A percentile compares a stretch with the other conserved stretches of the same genome.
These are phyloP conservation scores for Homalodisca vitripennis DNA, from an alignment of 1,140 invertebrate species.

Conservation along the genomic window DNA sequence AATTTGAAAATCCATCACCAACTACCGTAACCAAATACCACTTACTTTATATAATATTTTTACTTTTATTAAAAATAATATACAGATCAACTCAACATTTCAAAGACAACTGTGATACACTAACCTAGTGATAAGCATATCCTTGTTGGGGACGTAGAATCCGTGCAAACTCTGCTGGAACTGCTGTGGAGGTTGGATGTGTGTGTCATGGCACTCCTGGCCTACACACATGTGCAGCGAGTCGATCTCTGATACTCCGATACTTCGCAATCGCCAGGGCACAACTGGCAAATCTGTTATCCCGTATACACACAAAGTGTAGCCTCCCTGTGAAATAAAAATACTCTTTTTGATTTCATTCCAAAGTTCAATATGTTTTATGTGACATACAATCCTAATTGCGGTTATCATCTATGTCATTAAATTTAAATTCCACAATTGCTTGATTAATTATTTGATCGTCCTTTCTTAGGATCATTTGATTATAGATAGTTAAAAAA, in stretches of 20 bases:
- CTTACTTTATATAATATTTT: background rate
- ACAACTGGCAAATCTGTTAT: background rate
- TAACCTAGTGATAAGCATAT: background rate
- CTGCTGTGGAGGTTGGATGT: background rate
- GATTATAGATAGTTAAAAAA: too few relatives aligned
- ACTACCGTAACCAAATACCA: background rate
- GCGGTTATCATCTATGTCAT: background rate
- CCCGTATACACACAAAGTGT: slow-evolving; percentile 2
- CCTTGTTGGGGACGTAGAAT: slow-evolving; percentile 13
- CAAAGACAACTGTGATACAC: background rate
- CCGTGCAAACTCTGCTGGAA: background rate
- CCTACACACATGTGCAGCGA: background rate
- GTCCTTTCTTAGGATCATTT: too few relatives aligned
- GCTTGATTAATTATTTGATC: background rate
- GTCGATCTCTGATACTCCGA: background rate
- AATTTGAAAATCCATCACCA: background rate
- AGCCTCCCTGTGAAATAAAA: slow-evolving; percentile 6
- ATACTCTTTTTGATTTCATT: too few relatives aligned
- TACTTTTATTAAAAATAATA: background rate
- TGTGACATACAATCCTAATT: background rate
- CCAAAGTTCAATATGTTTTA: too few relatives aligned
- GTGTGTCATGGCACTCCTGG: background rate
- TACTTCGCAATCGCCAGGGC: background rate
- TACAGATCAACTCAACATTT: background rate
- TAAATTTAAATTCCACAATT: background rate